Conservation (phyloP, 2,797 vertebrate genomes). For the Apogon hyalosoma region DNA sequence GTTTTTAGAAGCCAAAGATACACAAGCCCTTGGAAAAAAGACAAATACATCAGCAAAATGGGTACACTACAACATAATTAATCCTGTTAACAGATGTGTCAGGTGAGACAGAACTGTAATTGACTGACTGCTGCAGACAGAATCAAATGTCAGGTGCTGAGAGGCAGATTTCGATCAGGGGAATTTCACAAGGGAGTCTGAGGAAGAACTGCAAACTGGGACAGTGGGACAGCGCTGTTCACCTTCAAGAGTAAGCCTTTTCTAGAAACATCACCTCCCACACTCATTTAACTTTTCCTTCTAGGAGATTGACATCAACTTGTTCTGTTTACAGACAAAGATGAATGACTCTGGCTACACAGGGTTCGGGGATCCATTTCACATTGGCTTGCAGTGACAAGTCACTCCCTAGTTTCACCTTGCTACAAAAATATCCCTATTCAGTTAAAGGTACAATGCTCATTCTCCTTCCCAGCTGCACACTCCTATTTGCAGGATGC, state of each 20-base stretch:
- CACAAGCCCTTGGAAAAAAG: slow-evolving; percentile 87
- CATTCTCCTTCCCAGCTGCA: slow-evolving; percentile 35
- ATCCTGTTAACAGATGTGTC: slow-evolving; percentile 22
- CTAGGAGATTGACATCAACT: not conserved
- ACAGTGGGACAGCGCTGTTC: slow-evolving; percentile 62
- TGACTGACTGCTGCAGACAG: slow-evolving; percentile 31
- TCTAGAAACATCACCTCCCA: slow-evolving; percentile 1
- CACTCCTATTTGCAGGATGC: slow-evolving; percentile 46
- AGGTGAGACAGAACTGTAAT: slow-evolving; percentile 40
- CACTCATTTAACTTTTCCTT: slow-evolving; percentile 12
- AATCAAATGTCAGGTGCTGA: slow-evolving; percentile 24
- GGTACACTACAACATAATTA: slow-evolving; percentile 19
- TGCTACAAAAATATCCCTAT: slow-evolving; percentile 55
- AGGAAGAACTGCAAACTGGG: slow-evolving; percentile 55
- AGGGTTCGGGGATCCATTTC: slow-evolving; percentile 42
- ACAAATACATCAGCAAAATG: slow-evolving; percentile 55
- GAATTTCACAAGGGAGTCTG: slow-evolving; percentile 65
- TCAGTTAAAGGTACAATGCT: slow-evolving; percentile 53
- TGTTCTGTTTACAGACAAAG: slow-evolving; percentile 17
- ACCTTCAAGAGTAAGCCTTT: slow-evolving; percentile 53
- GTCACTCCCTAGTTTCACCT: slow-evolving; percentile 62
- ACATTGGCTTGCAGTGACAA: slow-evolving; percentile 41
- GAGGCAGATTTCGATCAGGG: slow-evolving; percentile 44
- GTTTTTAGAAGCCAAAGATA: slow-evolving; percentile 94
- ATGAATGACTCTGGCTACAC: slow-evolving; percentile 17